Evolutionary conservation across 2,113 vertebrate genomes (phyloP), one percentile per base, ranked within the genome.

Genomic region (Saiga tatarica): DNA sequence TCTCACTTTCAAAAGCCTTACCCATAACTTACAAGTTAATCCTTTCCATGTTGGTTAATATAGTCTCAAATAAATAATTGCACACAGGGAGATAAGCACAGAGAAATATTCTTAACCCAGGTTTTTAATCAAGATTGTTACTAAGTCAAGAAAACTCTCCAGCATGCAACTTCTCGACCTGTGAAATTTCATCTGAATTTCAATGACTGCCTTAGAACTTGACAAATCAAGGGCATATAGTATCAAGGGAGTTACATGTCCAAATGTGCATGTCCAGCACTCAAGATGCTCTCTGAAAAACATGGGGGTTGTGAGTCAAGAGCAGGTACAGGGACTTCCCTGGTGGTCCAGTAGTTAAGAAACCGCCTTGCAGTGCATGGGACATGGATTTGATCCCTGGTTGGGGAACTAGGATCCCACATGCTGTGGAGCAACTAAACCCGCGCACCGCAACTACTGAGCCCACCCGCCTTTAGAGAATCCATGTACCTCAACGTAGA

Each of bases 111-210:
- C 21, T 95, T 95, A 96, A 88, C 42, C 60, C 6, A 13, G 30
- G 30, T 47, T 95, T 97, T 96, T 96, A 95, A 97, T 97, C 89
- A 96, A 47, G 79, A 97, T 50, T 83, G 6, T 95, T 96, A 30
- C 39, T 96, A 74, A 98, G n/a, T 17, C 84, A 93, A 71, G 81
- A 96, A 57, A 92, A 95, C 39, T 95, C 62, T 28, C 36, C n/a
- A 96, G 71, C 62, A 90, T 96, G 71, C 47, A 92, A 95, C 33
- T 90, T 94, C 53, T 87, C 57, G 42, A 76, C 47, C 84, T 94
- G 59, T 85, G 47, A 97, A 97, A 97, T 86, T 97, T 91, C 96
- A 94, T 71, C 87, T 96, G n/a, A 97, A 95, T 97, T 94, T 89
- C 90, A 95, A 92, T 17, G 55, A 76, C n/a, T 94, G 95, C 81